Evolutionary conservation across 1,140 invertebrate genomes (phyloP).

Genomic region (Anastrepha obliqua): DNA sequence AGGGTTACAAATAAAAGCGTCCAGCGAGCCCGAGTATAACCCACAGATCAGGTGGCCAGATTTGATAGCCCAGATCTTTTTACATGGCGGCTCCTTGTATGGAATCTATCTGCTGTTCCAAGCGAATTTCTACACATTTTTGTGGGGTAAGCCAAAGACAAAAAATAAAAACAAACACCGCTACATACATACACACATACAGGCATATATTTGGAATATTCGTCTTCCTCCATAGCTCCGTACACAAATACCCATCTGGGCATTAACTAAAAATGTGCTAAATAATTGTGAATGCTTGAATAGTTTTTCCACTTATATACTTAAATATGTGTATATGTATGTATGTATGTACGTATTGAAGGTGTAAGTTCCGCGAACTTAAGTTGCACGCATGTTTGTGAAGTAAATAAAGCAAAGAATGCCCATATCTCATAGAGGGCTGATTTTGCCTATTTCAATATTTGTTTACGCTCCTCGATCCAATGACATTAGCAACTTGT

Average conservation of each 20-base stretch:
- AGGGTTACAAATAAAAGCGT: background rate
- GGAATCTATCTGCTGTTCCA: slow-evolving; percentile 81
- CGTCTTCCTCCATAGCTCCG: too few relatives aligned
- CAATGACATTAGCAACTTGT: too few relatives aligned
- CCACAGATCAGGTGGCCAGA: slow-evolving; percentile 83
- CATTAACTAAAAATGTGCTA: background rate
- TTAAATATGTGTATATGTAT: background rate
- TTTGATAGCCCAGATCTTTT: slow-evolving; percentile 79
- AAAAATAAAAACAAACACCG: background rate
- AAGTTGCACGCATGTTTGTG: background rate
- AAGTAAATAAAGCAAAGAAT: background rate
- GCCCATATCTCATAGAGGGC: too few relatives aligned
- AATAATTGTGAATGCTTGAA: background rate
- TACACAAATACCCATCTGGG: too few relatives aligned
- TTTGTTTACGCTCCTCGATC: too few relatives aligned
- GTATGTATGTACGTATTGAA: background rate
- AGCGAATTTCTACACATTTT: slow-evolving; percentile 80
- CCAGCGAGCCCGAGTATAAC: slow-evolving; percentile 74
- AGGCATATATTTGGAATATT: too few relatives aligned
- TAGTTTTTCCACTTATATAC: background rate
- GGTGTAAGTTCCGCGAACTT: background rate
- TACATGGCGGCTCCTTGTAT: slow-evolving; percentile 82
- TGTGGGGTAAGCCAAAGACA: slow-evolving; percentile 81
- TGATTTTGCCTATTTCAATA: too few relatives aligned
- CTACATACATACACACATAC: too few relatives aligned